Evolutionary conservation across 2,113 vertebrate species (phyloP).

Genomic region (Heloderma charlesbogerti): DNA sequence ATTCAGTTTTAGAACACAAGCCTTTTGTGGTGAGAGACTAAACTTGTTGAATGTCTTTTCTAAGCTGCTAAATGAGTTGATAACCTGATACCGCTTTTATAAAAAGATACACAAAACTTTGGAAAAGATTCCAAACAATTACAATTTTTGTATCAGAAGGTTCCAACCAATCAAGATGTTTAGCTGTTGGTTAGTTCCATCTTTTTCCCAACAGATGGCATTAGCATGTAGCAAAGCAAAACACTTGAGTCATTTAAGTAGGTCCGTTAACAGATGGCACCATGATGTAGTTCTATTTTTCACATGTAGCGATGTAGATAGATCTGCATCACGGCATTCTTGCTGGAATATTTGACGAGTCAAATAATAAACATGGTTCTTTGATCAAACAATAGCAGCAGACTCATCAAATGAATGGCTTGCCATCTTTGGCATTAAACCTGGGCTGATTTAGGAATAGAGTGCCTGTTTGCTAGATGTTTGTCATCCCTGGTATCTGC

Average conservation of each 20-base stretch:
- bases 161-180: conserved; percentile 24
- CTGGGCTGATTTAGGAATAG: background rate
- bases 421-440: conserved; percentile 2
- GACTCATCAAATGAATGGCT: background rate
- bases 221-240: conserved; percentile 42
- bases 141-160: background rate
- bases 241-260: conserved; percentile 32
- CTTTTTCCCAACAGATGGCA: conserved; percentile 42
- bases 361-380: conserved; percentile 22
- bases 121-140: background rate
- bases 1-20: background rate
- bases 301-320: conserved; percentile 19
- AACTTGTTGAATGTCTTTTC: background rate
- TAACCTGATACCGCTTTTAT: background rate
- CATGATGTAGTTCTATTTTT: conserved; percentile 31
- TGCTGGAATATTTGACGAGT: conserved; percentile 29
- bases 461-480: background rate
- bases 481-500: background rate
- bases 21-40: background rate
- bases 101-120: background rate
- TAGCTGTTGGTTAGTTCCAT: conserved; percentile 22
- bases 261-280: conserved; percentile 31
- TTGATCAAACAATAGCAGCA: conserved; percentile 7
- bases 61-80: background rate
- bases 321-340: conserved; percentile 15